Conservation (phyloP, 2,797 vertebrate species). For the Pseudochaenichthys georgianus region DNA sequence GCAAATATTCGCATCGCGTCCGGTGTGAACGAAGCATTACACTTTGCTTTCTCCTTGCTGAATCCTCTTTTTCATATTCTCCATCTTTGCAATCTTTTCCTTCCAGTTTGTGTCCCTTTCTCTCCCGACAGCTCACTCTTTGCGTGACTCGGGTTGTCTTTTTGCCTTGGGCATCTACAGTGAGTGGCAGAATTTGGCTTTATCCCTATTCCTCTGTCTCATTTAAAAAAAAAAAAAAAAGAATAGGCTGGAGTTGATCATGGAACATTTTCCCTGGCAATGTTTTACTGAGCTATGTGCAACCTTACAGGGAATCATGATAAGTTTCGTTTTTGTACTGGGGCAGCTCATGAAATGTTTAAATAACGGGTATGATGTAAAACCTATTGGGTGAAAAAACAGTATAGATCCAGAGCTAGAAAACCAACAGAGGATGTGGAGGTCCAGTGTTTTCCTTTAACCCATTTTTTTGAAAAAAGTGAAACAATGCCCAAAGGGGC, state of each 20-base stretch:
- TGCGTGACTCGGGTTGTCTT: conserved; percentile 26
- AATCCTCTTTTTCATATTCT: conserved; percentile 30
- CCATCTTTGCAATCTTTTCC: conserved; percentile 9
- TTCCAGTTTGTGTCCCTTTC: conserved; percentile 16
- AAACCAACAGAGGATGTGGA: not conserved
- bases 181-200: conserved; percentile 64
- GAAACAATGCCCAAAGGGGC: conserved; percentile 31
- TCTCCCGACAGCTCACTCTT: conserved; percentile 45
- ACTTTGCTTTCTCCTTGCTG: conserved; percentile 31
- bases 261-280: conserved; percentile 1
- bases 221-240: conserved; percentile 38
- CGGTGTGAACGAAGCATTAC: not conserved
- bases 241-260: conserved; percentile 28
- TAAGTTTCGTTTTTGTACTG: not conserved
- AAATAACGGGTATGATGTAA: not conserved
- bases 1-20: too few relatives aligned
- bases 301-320: conserved; percentile 1
- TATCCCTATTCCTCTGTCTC: conserved; percentile 48
- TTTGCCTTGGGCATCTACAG: conserved; percentile 62
- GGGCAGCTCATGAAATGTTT: not conserved
- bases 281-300: not conserved
- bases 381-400: not conserved
- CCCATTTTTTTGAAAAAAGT: not conserved
- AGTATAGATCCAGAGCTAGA: not conserved
- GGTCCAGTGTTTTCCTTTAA: not conserved